Evolutionary conservation across 2,113 vertebrate species (phyloP).

Genomic region (Anarhynchus alexandrinus): DNA sequence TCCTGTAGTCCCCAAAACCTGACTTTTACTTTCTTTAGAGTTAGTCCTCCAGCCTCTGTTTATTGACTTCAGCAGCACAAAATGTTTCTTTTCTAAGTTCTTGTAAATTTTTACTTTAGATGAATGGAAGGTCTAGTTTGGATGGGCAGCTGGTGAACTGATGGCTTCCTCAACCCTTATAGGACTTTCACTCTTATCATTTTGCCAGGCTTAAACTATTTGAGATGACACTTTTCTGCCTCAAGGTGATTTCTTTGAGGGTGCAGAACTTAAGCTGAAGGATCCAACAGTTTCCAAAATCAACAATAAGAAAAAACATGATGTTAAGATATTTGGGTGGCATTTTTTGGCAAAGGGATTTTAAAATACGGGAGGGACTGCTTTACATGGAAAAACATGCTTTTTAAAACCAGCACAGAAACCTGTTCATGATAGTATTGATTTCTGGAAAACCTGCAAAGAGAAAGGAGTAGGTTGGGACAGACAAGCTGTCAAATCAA

Average conservation of each 20-base stretch:
- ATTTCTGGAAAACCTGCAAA: neutral
- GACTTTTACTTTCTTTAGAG: neutral
- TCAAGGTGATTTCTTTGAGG: neutral
- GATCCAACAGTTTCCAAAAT: neutral
- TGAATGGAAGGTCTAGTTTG: neutral
- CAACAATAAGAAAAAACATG: neutral
- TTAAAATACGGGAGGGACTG: neutral
- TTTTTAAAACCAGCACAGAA: neutral
- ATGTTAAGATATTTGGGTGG: neutral
- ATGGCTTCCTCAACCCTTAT: neutral
- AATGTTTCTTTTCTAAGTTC: neutral
- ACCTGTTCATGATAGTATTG: neutral
- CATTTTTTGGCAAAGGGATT: neutral
- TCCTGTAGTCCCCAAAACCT: neutral
- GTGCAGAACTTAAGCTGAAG: neutral
- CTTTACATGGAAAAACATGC: accelerated
- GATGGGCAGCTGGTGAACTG: neutral
- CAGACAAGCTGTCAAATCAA: neutral
- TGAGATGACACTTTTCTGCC: neutral
- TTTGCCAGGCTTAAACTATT: neutral
- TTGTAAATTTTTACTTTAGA: neutral
- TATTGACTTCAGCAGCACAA: neutral
- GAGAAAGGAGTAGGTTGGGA: neutral
- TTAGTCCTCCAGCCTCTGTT: neutral
- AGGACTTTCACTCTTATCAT: neutral